These are phyloP conservation scores for Grammomys surdaster DNA, from an alignment of 2,113 vertebrate genomes.

Conservation along the genomic window DNA sequence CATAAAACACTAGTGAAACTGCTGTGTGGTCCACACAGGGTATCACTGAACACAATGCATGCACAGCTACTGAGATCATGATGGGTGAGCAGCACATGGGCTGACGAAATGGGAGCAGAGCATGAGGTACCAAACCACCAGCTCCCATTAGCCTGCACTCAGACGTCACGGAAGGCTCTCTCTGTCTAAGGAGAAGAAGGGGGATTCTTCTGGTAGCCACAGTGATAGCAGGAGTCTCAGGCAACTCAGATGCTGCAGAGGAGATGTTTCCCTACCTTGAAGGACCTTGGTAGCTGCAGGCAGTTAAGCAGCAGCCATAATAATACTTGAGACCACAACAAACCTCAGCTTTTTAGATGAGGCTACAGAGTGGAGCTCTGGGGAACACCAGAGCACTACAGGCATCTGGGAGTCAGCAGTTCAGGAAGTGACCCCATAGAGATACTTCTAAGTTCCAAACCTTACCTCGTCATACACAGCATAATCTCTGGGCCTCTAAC, in stretches of 20 bases:
- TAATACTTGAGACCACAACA: background rate
- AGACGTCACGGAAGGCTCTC: background rate
- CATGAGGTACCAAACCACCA: background rate
- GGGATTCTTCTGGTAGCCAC: background rate
- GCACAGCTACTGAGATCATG: background rate
- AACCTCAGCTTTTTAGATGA: background rate
- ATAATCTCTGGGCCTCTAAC: background rate
- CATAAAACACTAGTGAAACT: background rate
- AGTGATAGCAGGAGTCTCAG: background rate
- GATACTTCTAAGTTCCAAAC: background rate
- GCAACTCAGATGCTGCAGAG: background rate
- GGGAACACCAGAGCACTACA: background rate
- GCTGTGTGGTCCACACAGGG: background rate
- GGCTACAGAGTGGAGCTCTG: background rate
- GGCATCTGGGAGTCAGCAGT: background rate
- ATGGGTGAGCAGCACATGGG: background rate
- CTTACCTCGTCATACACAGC: background rate
- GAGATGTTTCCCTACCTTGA: background rate
- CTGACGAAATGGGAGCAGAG: background rate
- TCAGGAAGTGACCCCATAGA: background rate
- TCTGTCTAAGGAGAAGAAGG: background rate
- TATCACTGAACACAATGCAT: background rate
- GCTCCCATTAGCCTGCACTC: background rate
- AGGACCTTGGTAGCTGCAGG: background rate
- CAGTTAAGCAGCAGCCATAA: background rate